Percentiles rank a stretch among this genome's conserved stretches.
These are phyloP conservation scores for Cisticola juncidis DNA, from an alignment of 2,113 vertebrate species.

Conservation along the genomic window DNA sequence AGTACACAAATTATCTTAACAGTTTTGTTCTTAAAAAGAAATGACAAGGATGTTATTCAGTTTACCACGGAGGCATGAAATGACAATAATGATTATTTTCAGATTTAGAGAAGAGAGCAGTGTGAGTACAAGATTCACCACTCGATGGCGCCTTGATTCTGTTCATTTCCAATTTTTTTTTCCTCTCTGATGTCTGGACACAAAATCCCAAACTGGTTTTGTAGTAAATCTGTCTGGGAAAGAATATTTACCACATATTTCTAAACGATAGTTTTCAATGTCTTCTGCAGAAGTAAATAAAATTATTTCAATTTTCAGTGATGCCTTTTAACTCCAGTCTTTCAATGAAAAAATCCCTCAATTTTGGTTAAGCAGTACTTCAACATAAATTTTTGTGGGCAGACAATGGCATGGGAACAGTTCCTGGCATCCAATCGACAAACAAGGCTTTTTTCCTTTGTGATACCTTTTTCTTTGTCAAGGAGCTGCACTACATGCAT, in stretches of 20 bases:
- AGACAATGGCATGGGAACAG: neutral
- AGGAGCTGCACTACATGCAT: neutral
- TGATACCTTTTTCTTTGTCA: neutral
- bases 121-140: neutral
- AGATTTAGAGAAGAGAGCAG: neutral
- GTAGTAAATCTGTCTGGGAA: neutral
- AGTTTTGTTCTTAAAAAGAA: neutral
- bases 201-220: neutral
- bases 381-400: neutral
- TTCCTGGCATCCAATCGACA: neutral
- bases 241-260: neutral
- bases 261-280: neutral
- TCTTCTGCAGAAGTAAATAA: neutral
- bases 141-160: constrained; percentile 59
- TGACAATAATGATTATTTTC: neutral
- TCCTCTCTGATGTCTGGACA: neutral
- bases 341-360: neutral
- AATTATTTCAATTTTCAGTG: neutral
- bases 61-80: neutral
- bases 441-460: neutral
- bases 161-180: neutral
- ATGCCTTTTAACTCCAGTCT: neutral
- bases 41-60: neutral
- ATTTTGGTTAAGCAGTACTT: neutral
- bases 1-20: neutral